Evolutionary conservation across 2,888 invertebrate species (phyloP).

Genomic region (Drepana falcataria): DNA sequence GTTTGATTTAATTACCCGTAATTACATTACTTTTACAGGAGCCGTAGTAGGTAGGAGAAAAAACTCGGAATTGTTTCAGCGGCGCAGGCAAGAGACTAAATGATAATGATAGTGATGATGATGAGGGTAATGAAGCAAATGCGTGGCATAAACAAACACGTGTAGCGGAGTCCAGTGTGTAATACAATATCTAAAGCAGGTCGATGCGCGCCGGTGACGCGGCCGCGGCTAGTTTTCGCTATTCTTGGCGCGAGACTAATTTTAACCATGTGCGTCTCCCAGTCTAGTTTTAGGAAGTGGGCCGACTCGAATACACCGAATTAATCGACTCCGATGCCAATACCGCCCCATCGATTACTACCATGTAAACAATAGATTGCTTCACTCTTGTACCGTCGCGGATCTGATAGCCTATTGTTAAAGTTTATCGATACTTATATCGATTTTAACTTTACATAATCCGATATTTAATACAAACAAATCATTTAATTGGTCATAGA

Average conservation of each 20-base stretch:
- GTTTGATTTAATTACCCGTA: neutral
- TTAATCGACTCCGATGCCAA: slow-evolving; percentile 40
- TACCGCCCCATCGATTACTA: slow-evolving; percentile 17
- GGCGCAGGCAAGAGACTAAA: neutral
- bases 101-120: slow-evolving; percentile 8
- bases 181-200: slow-evolving; percentile 67
- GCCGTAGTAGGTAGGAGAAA: neutral
- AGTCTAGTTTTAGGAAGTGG: slow-evolving; percentile 76
- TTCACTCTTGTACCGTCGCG: slow-evolving; percentile 1
- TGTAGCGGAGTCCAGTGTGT: slow-evolving; percentile 47
- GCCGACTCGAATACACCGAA: slow-evolving; percentile 60
- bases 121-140: slow-evolving; percentile 26
- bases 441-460: slow-evolving; percentile 11
- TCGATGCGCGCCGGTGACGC: slow-evolving; percentile 52
- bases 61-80: neutral
- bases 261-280: slow-evolving; percentile 77
- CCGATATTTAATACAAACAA: slow-evolving; percentile 44
- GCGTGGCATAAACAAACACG: slow-evolving; percentile 27
- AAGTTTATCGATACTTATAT: neutral
- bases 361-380: slow-evolving; percentile 5
- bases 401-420: neutral
- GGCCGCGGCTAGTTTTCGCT: slow-evolving; percentile 68
- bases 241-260: slow-evolving; percentile 74
- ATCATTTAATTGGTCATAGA: slow-evolving; percentile 58
- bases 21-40: neutral